Evolutionary conservation across 2,113 vertebrate species (phyloP).

Genomic region (Eulemur macaco): DNA sequence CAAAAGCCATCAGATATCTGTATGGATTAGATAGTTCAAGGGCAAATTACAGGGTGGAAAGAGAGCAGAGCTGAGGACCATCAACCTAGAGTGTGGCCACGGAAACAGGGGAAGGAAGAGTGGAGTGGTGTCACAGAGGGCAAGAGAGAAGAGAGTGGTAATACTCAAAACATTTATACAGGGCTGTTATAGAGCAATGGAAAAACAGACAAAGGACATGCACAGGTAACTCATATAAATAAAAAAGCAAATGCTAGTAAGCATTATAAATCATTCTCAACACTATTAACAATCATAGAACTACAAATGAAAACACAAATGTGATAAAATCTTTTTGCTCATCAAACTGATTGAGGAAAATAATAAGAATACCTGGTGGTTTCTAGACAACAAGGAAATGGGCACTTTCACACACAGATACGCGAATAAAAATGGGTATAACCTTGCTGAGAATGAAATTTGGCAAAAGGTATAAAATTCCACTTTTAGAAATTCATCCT

Average conservation of each 20-base stretch:
- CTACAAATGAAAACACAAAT: not conserved
- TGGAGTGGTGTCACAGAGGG: not conserved
- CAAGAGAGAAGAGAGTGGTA: not conserved
- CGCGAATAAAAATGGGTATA: not conserved
- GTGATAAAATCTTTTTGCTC: not conserved
- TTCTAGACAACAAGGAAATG: not conserved
- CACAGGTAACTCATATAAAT: not conserved
- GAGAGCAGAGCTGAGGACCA: not conserved
- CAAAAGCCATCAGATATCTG: not conserved
- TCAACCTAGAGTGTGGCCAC: not conserved
- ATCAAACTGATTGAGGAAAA: not conserved
- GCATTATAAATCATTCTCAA: not conserved
- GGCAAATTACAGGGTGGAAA: not conserved
- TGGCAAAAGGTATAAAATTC: not conserved
- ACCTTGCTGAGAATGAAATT: not conserved
- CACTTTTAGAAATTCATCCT: conserved; percentile 3
- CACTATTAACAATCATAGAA: not conserved
- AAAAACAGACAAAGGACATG: not conserved
- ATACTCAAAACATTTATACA: not conserved
- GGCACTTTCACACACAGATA: not conserved
- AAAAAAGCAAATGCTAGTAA: not conserved
- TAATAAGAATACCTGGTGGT: not conserved
- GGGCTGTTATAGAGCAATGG: not conserved
- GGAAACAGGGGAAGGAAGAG: not conserved
- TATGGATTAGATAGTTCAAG: not conserved